These are phyloP conservation scores for Sepiola atlantica DNA, from an alignment of 2,888 invertebrate species.

Conservation along the genomic window DNA sequence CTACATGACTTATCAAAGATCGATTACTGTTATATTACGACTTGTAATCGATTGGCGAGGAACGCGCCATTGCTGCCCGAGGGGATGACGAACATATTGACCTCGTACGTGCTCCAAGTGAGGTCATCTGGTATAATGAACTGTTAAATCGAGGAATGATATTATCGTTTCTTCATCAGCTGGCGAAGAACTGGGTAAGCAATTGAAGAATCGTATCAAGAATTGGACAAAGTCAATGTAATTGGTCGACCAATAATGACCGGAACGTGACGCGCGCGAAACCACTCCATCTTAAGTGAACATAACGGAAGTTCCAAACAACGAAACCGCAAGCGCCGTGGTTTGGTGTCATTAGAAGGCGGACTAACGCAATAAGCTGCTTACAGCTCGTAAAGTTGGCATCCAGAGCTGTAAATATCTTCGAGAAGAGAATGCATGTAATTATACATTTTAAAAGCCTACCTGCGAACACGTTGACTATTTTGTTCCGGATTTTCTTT, in stretches of 20 bases:
- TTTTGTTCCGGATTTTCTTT: too few species aligned
- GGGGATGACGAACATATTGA: neutral
- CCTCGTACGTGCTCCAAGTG: neutral
- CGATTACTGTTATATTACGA: neutral
- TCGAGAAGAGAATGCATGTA: too few species aligned
- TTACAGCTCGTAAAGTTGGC: neutral
- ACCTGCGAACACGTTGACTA: too few species aligned
- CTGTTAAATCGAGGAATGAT: neutral
- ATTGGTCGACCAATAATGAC: neutral
- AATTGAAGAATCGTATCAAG: neutral
- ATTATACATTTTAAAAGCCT: too few species aligned
- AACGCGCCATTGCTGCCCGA: neutral
- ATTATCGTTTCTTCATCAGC: neutral
- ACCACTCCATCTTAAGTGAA: neutral
- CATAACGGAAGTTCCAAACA: neutral
- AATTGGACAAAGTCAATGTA: neutral
- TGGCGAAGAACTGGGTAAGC: too few species aligned
- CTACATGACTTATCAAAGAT: neutral
- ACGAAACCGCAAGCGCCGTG: neutral
- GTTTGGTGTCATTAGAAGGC: neutral
- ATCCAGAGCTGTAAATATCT: neutral
- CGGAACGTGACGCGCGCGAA: neutral
- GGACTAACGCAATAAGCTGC: neutral
- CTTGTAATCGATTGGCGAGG: neutral
- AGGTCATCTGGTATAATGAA: neutral